Evolutionary conservation across 2,888 invertebrate species (phyloP).

Genomic region (Caenorhabditis parvicauda): DNA sequence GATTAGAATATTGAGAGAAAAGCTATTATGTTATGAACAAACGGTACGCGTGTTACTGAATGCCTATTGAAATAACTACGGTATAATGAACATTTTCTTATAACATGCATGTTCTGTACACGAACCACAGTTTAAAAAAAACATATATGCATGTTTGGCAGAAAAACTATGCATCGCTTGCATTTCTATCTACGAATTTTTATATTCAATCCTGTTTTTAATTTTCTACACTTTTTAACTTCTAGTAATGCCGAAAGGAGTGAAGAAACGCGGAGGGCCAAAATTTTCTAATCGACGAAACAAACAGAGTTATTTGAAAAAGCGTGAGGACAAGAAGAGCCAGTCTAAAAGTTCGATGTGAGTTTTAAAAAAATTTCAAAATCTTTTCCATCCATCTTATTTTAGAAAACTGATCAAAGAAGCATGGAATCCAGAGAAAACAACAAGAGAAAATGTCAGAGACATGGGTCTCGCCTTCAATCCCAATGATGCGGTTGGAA

Average conservation of each 20-base stretch:
- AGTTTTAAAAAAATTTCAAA: not conserved
- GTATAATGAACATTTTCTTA: too few species aligned
- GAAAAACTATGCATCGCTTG: too few species aligned
- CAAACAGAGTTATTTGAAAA: conserved; percentile 17
- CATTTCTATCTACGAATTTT: too few species aligned
- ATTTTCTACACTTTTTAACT: conserved; percentile 9
- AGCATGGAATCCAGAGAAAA: conserved; percentile 39
- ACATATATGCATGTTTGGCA: too few species aligned
- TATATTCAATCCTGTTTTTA: too few species aligned
- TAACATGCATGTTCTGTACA: too few species aligned
- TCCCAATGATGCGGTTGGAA: conserved; percentile 41
- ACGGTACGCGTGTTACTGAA: too few species aligned
- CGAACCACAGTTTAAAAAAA: too few species aligned
- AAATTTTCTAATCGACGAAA: conserved; percentile 22
- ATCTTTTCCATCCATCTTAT: conserved; percentile 3
- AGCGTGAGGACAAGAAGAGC: conserved; percentile 20
- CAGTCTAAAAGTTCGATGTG: conserved; percentile 23
- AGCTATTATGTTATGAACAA: too few species aligned
- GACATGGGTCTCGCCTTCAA: conserved; percentile 44
- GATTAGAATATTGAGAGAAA: too few species aligned
- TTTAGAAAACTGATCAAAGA: conserved; percentile 35
- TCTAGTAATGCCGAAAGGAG: conserved; percentile 30
- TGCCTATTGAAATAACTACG: too few species aligned
- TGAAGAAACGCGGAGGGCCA: conserved; percentile 29
- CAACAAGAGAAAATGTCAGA: conserved; percentile 33